Evolutionary conservation across 2,797 vertebrate species (phyloP).

Genomic region (Oreochromis mossambicus): DNA sequence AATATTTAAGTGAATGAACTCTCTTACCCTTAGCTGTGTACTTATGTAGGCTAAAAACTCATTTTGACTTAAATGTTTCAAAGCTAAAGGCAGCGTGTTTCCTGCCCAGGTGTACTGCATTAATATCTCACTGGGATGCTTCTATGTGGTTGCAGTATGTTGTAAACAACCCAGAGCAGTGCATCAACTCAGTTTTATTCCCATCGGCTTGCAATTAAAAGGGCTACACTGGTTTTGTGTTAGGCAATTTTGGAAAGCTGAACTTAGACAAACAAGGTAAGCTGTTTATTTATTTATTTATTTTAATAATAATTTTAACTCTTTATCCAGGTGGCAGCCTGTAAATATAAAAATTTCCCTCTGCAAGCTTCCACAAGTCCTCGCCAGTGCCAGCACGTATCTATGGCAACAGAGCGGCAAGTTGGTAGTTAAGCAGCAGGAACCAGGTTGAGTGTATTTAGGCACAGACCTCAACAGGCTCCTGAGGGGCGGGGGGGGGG

Average conservation of each 20-base stretch:
- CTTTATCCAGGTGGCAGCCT: constrained; percentile 37
- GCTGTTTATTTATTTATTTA: background rate
- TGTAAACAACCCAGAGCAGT: constrained; percentile 32
- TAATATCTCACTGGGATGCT: constrained; percentile 3
- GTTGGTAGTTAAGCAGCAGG: constrained; percentile 49
- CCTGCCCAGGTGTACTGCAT: constrained; percentile 2
- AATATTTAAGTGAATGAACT: background rate
- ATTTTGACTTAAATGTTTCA: background rate
- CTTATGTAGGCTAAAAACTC: background rate
- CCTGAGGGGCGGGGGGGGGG: background rate
- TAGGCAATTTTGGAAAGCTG: constrained; percentile 20
- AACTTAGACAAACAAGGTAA: constrained; percentile 28
- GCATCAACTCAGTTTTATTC: background rate
- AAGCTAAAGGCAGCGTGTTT: background rate
- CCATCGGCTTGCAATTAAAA: background rate
- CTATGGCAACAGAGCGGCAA: constrained; percentile 69
- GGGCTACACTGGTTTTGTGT: background rate
- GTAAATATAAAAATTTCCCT: constrained; percentile 28
- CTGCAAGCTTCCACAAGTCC: constrained; percentile 27
- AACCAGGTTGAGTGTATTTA: constrained; percentile 54
- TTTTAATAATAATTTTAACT: background rate
- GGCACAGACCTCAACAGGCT: constrained; percentile 33
- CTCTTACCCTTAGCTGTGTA: background rate
- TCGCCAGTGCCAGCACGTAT: constrained; percentile 53
- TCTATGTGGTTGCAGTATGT: background rate